phyloP scores from a whole-genome alignment of 2,888 invertebrate species.

The Leptinotarsa rubiginosa region DNA sequence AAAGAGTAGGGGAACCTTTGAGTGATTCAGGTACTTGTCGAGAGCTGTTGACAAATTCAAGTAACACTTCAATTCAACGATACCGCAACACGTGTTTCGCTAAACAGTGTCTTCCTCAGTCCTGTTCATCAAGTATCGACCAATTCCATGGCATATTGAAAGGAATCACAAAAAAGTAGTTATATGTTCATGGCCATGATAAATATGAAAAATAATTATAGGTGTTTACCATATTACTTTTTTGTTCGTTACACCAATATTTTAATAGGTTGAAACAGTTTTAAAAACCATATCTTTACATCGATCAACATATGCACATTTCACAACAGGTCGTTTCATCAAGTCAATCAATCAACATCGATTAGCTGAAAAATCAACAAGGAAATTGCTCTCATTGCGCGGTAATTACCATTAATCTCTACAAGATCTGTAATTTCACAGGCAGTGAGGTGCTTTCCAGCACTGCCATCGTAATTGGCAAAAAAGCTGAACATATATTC shows the following conservation, averaged over 20 bases:
- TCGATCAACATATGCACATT: neutral
- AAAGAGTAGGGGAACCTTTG: too few species aligned
- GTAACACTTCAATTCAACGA: neutral
- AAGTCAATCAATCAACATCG: constrained; percentile 14
- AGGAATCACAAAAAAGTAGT: too few species aligned
- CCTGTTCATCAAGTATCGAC: neutral
- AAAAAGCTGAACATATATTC: neutral
- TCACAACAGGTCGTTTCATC: neutral
- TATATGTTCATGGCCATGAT: too few species aligned
- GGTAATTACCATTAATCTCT: constrained; percentile 41
- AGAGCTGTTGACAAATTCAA: too few species aligned
- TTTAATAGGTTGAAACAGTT: neutral
- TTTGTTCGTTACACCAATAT: neutral
- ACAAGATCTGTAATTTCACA: constrained; percentile 45
- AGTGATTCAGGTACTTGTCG: too few species aligned
- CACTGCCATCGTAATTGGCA: neutral
- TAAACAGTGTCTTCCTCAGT: neutral
- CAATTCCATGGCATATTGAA: too few species aligned
- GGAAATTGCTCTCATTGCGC: constrained; percentile 39
- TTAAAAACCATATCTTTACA: neutral
- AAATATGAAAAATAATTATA: too few species aligned
- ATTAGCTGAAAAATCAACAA: constrained; percentile 34
- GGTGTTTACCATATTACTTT: neutral
- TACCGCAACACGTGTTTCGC: neutral
- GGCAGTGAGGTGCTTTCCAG: constrained; percentile 29